phyloP scores from a whole-genome alignment of 2,797 vertebrate genomes.

The Hyperoplus lanceolatus region DNA sequence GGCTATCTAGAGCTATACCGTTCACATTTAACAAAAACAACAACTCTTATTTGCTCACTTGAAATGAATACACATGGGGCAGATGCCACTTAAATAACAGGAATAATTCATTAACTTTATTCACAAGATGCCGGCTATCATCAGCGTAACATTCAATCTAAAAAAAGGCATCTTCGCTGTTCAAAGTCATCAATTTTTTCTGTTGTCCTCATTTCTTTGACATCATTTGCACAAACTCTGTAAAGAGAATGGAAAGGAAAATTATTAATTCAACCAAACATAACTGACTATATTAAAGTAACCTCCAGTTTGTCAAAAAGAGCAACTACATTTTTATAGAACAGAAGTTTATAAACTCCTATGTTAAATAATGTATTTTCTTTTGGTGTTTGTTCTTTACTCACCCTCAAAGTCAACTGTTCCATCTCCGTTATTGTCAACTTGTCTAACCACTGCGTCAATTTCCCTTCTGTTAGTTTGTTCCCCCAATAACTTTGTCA shows the following conservation, averaged over 20 bases:
- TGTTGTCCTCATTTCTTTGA: constrained; percentile 76
- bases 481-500: constrained; percentile 93
- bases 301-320: not conserved
- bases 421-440: constrained; percentile 94
- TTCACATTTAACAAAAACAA: not conserved
- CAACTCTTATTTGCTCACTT: not conserved
- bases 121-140: not conserved
- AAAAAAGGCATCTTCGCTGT: constrained; percentile 9
- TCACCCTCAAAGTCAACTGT: constrained; percentile 97
- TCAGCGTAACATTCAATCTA: not conserved
- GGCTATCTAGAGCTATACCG: not conserved
- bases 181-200: constrained; percentile 11
- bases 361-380: too few species aligned
- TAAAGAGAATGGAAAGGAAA: constrained; percentile 23
- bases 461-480: constrained; percentile 91
- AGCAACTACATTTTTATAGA: not conserved
- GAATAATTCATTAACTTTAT: not conserved
- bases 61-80: not conserved
- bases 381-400: constrained; percentile 23
- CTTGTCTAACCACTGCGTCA: constrained; percentile 93
- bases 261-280: not conserved
- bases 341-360: not conserved
- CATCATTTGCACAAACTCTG: constrained; percentile 89
- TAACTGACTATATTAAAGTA: not conserved
- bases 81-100: not conserved